phyloP scores from a whole-genome alignment of 2,888 invertebrate species.

The Lasioglossum oenotherae region DNA sequence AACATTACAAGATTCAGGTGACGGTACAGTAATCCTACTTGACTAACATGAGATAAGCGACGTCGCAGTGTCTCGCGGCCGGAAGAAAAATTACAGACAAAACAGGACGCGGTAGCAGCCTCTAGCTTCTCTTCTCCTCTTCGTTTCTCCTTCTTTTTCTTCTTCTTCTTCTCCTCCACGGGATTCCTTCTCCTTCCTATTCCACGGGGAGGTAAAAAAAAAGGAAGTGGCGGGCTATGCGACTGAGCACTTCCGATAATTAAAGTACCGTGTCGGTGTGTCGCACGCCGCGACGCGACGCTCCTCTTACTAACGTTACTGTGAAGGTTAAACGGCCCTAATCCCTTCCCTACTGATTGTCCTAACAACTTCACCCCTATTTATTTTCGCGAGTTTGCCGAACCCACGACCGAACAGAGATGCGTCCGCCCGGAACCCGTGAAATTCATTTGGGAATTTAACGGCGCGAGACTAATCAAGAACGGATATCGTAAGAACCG shows the following conservation, averaged over 20 bases:
- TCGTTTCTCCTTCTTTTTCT: background rate
- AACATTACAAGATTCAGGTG: slow-evolving; percentile 81
- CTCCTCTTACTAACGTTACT: slow-evolving; percentile 11
- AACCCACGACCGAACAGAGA: slow-evolving; percentile 58
- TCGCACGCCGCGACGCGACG: slow-evolving; percentile 3
- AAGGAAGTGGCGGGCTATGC: slow-evolving; percentile 40
- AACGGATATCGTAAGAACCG: slow-evolving; percentile 39
- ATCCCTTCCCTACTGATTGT: slow-evolving; percentile 64
- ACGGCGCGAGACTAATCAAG: slow-evolving; percentile 53
- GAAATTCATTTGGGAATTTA: slow-evolving; percentile 58
- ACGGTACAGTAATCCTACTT: slow-evolving; percentile 78
- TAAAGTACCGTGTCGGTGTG: slow-evolving; percentile 70
- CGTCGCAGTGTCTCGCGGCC: slow-evolving; percentile 69
- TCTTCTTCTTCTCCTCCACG: background rate
- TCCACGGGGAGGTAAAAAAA: background rate
- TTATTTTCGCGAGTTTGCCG: slow-evolving; percentile 67
- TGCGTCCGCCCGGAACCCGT: slow-evolving; percentile 55
- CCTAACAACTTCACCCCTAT: slow-evolving; percentile 66
- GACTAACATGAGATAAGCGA: slow-evolving; percentile 79
- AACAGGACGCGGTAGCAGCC: slow-evolving; percentile 33
- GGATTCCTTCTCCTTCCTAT: background rate
- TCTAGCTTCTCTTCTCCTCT: background rate
- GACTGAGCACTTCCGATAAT: slow-evolving; percentile 73
- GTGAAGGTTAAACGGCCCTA: slow-evolving; percentile 58
- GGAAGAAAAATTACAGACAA: slow-evolving; percentile 68